These are phyloP conservation scores for Hyposoter didymator DNA, from an alignment of 2,888 invertebrate genomes.

Conservation along the genomic window DNA sequence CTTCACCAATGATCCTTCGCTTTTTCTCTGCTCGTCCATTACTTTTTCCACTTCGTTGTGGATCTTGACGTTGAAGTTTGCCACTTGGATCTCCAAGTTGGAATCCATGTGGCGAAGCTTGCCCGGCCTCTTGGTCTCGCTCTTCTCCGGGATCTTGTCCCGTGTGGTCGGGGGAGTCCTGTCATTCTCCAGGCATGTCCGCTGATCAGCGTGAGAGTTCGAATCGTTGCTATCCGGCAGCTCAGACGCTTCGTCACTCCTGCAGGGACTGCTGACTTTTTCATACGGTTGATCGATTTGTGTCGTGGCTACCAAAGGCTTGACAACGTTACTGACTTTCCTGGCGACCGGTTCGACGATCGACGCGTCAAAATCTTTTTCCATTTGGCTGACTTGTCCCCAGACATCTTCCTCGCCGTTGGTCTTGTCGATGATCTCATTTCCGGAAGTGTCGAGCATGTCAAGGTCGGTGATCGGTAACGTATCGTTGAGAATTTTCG, in stretches of 20 bases:
- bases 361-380: slow-evolving; percentile 57
- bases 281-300: not conserved
- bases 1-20: slow-evolving; percentile 66
- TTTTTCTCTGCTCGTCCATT: slow-evolving; percentile 61
- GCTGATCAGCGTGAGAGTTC: not conserved
- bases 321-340: not conserved
- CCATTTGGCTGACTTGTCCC: slow-evolving; percentile 74
- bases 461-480: slow-evolving; percentile 74
- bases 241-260: not conserved
- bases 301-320: not conserved
- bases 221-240: not conserved
- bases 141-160: not conserved
- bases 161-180: not conserved
- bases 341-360: not conserved
- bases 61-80: slow-evolving; percentile 79
- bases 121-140: slow-evolving; percentile 46
- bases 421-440: slow-evolving; percentile 74
- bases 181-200: not conserved
- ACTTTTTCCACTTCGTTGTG: slow-evolving; percentile 72
- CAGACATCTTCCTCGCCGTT: slow-evolving; percentile 75
- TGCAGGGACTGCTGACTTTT: not conserved
- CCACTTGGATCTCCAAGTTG: slow-evolving; percentile 79
- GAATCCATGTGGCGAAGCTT: slow-evolving; percentile 68
- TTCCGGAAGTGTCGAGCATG: slow-evolving; percentile 73
- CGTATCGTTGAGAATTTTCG: slow-evolving; percentile 75